Base-by-base conservation (phyloP, 2,797 vertebrate genomes). In the Melanotaenia nigrans region DNA sequence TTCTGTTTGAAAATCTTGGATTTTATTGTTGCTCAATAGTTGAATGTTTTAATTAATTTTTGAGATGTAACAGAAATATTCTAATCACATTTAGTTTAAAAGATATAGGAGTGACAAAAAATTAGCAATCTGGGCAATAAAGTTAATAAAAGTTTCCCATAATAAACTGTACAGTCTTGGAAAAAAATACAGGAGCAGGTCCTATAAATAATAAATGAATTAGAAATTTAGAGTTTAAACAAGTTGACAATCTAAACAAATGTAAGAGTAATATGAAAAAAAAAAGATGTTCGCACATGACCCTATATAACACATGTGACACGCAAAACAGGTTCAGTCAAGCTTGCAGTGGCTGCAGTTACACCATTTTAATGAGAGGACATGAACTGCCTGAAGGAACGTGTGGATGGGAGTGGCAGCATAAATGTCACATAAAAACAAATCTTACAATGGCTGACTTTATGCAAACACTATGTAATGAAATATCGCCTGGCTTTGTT, bases 321-420 rank as follows among this genome's bases (percentile, higher is more conserved):
- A 57, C 32, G 71, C 35, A 32, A 65, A 69, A 79, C 87, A 0
- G 80, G 88, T 86, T 87, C 74, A 79, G 82, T 85, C 84, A 86
- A 57, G 88, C 64, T 68, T 28, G 1, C 32, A 18, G 24, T 65
- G 71, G 77, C 74, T 80, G 82, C 60, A 79, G 77, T 78, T 75
- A 73, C 73, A 68, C 51, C 25, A 56, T 68, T 75, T 86, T 64
- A 83, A 71, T 74, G 63, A 79, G 74, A 83, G 85, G 57, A 89
- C 85, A 79, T 58, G 79, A 79, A 85, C 20, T 55, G 87, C 89
- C 90, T 76, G 77, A 60, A 83, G 89, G 59, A 49, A 73, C 86
- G 73, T 42, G 53, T 36, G 63, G 47, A 68, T 59, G 85, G 85
- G 89, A 83, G 86, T 76, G 82, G 67, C 83, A 60, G 47, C 30